phyloP scores from a whole-genome alignment of 2,888 invertebrate species.

The Sesia bembeciformis region DNA sequence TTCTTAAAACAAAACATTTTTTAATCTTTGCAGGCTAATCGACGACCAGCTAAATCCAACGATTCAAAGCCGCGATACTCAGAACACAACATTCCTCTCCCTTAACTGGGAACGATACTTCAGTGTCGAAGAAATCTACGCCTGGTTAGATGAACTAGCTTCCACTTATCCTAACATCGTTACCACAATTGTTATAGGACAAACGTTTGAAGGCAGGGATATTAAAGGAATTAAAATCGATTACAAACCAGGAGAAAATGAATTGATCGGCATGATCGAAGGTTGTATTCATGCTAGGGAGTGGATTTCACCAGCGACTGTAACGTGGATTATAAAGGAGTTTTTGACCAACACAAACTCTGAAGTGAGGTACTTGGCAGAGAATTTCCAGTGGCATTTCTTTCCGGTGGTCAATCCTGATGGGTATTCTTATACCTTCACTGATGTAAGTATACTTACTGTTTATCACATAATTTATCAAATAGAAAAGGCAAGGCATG shows the following conservation, averaged over 20 bases:
- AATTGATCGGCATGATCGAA: conserved; percentile 70
- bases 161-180: conserved; percentile 62
- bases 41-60: conserved; percentile 51
- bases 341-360: conserved; percentile 74
- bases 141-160: conserved; percentile 73
- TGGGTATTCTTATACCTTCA: conserved; percentile 80
- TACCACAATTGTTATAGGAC: conserved; percentile 68
- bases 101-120: conserved; percentile 76
- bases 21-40: conserved; percentile 44
- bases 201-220: conserved; percentile 74
- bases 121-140: conserved; percentile 71
- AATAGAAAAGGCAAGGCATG: too few relatives aligned
- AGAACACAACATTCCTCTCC: conserved; percentile 39
- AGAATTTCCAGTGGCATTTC: conserved; percentile 83
- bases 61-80: conserved; percentile 19
- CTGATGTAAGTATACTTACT: conserved; percentile 56
- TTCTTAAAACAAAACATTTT: background rate
- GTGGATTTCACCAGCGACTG: conserved; percentile 79
- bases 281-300: conserved; percentile 82
- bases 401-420: conserved; percentile 84
- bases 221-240: conserved; percentile 72
- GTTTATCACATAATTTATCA: background rate
- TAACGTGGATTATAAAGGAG: conserved; percentile 79
- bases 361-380: conserved; percentile 70
- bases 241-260: conserved; percentile 47